Evolutionary conservation across 2,888 invertebrate genomes (phyloP).

Genomic region (Agrilus mali): DNA sequence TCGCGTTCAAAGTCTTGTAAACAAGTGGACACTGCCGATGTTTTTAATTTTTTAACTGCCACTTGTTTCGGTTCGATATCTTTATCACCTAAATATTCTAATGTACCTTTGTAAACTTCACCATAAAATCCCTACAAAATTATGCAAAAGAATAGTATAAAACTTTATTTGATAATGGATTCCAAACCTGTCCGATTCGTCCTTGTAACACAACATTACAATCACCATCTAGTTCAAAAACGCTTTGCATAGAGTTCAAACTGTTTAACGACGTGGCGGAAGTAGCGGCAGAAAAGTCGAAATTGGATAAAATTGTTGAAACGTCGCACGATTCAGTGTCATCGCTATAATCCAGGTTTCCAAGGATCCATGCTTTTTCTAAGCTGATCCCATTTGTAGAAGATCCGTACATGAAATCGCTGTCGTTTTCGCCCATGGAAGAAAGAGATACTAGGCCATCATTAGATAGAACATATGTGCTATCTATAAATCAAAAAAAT

Average conservation of each 20-base stretch:
- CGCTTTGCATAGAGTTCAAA: slow-evolving; percentile 38
- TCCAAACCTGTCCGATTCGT: slow-evolving; percentile 43
- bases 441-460: slow-evolving; percentile 17
- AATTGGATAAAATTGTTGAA: slow-evolving; percentile 27
- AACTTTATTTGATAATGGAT: slow-evolving; percentile 6
- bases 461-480: neutral
- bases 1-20: slow-evolving; percentile 71
- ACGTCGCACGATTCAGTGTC: slow-evolving; percentile 28
- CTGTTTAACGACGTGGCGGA: slow-evolving; percentile 28
- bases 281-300: slow-evolving; percentile 28
- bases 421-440: slow-evolving; percentile 18
- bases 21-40: slow-evolving; percentile 35
- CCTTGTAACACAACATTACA: slow-evolving; percentile 47
- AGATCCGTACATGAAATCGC: slow-evolving; percentile 19
- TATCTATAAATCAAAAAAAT: neutral
- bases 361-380: slow-evolving; percentile 4
- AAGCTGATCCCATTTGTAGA: slow-evolving; percentile 1
- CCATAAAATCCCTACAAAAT: slow-evolving; percentile 68
- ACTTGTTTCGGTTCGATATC: slow-evolving; percentile 41
- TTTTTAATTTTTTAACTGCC: slow-evolving; percentile 55
- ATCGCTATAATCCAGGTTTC: slow-evolving; percentile 20
- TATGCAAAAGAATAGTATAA: neutral
- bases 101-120: slow-evolving; percentile 65
- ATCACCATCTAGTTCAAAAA: slow-evolving; percentile 43
- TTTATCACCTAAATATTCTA: slow-evolving; percentile 43